Conservation (phyloP, 2,113 vertebrate genomes). For the Melanerpes aurifrons region DNA sequence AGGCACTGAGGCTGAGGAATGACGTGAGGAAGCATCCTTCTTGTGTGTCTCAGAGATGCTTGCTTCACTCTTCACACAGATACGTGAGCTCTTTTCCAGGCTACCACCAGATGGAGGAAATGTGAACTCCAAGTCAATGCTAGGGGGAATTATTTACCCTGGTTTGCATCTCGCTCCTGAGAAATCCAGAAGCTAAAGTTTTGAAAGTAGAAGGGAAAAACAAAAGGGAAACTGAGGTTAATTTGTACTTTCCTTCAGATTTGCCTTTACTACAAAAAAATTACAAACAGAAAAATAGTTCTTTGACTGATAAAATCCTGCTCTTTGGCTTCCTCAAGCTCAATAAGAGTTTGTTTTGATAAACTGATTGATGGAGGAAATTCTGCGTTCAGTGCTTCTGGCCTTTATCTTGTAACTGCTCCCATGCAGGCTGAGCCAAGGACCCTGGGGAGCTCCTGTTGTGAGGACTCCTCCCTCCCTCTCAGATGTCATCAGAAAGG, state of each 20-base stretch:
- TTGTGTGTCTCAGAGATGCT: not conserved
- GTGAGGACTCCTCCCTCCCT: not conserved
- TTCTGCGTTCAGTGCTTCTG: not conserved
- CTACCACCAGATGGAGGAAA: conserved; percentile 18
- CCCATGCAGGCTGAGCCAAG: not conserved
- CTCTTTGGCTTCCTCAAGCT: not conserved
- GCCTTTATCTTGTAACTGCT: conserved; percentile 15
- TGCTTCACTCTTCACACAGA: not conserved
- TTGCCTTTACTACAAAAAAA: not conserved
- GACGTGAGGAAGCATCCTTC: not conserved
- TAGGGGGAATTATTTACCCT: not conserved
- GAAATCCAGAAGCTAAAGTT: not conserved
- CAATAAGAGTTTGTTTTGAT: conserved; percentile 25
- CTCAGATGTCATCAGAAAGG: not conserved
- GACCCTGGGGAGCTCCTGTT: not conserved
- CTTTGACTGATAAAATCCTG: not conserved
- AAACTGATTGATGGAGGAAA: not conserved
- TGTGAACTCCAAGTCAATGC: not conserved
- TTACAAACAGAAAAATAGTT: not conserved
- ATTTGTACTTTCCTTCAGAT: not conserved
- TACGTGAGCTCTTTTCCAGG: not conserved
- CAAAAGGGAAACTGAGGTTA: not conserved
- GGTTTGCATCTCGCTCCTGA: not conserved
- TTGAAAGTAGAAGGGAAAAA: not conserved
- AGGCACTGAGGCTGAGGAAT: not conserved